Percentiles rank a stretch among this genome's conserved stretches.
Evolutionary conservation across 2,888 invertebrate genomes (phyloP).

Genomic region (Erebia palarica): DNA sequence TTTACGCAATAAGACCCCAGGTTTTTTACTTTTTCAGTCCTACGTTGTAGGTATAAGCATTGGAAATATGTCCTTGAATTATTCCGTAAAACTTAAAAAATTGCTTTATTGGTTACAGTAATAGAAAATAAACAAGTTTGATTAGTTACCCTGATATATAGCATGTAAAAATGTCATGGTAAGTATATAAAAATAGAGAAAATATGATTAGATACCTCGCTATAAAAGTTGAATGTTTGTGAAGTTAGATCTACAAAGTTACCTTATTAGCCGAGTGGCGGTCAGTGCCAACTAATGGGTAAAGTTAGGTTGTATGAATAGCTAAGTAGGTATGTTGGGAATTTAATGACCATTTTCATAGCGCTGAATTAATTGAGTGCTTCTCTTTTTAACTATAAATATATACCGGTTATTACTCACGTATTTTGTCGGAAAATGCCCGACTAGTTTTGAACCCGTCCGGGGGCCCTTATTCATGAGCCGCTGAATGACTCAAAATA

Average conservation of each 20-base stretch:
- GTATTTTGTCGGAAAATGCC: too few species aligned
- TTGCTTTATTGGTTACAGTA: neutral
- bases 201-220: neutral
- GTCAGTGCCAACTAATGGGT: slow-evolving; percentile 10
- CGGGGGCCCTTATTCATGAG: too few species aligned
- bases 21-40: too few species aligned
- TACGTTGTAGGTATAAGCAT: too few species aligned
- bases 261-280: neutral
- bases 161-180: neutral
- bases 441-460: too few species aligned
- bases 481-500: too few species aligned
- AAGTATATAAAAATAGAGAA: slow-evolving; percentile 7
- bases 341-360: neutral
- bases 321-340: neutral
- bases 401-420: too few species aligned
- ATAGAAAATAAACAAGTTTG: neutral
- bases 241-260: slow-evolving; percentile 18
- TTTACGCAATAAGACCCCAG: too few species aligned
- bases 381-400: too few species aligned
- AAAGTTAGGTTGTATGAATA: slow-evolving; percentile 16
- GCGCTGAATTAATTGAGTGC: too few species aligned
- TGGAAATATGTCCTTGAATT: too few species aligned
- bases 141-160: neutral
- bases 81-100: neutral
- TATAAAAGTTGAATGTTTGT: slow-evolving; percentile 11